These are phyloP conservation scores for Chelonus formosanus DNA, from an alignment of 2,888 invertebrate species.

Conservation along the genomic window DNA sequence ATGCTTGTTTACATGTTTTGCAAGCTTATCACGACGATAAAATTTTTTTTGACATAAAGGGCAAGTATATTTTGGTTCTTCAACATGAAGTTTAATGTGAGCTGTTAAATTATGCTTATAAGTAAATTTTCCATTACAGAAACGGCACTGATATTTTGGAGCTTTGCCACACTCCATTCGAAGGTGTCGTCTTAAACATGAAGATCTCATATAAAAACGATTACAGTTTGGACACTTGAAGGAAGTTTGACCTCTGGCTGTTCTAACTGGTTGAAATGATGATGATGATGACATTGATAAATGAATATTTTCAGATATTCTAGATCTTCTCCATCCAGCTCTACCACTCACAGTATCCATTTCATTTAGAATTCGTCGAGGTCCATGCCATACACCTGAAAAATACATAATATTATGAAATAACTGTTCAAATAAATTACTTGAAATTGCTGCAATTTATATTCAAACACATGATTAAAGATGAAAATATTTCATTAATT, in stretches of 20 bases:
- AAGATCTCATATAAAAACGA: slow-evolving; percentile 58
- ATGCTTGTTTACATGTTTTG: slow-evolving; percentile 52
- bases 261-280: slow-evolving; percentile 45
- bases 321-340: slow-evolving; percentile 24
- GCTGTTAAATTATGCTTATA: slow-evolving; percentile 58
- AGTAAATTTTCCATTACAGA: slow-evolving; percentile 61
- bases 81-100: slow-evolving; percentile 56
- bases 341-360: slow-evolving; percentile 2
- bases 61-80: slow-evolving; percentile 56
- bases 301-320: slow-evolving; percentile 12
- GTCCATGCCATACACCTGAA: slow-evolving; percentile 54
- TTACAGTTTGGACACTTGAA: slow-evolving; percentile 71
- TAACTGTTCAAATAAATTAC: slow-evolving; percentile 14
- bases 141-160: slow-evolving; percentile 61
- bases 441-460: background rate
- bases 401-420: slow-evolving; percentile 30
- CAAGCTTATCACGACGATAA: slow-evolving; percentile 56
- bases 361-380: background rate
- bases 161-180: slow-evolving; percentile 63
- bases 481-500: no score
- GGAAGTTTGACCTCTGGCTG: slow-evolving; percentile 49
- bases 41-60: slow-evolving; percentile 54
- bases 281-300: slow-evolving; percentile 23
- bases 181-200: slow-evolving; percentile 57
- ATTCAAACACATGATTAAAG: no score